phyloP scores from a whole-genome alignment of 2,113 vertebrate genomes.

The Noctilio leporinus region DNA sequence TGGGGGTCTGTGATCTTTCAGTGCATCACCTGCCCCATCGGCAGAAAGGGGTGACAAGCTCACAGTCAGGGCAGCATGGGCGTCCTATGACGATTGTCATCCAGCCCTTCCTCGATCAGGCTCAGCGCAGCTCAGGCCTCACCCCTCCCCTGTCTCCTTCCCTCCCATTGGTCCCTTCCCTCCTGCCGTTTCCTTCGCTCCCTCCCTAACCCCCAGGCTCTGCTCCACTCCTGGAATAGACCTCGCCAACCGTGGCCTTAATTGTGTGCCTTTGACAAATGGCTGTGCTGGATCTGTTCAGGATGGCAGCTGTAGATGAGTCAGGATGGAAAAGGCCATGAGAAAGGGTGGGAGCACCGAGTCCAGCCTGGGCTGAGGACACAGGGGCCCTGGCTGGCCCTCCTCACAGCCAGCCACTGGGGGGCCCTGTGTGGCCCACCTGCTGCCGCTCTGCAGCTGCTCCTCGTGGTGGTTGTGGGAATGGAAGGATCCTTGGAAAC shows the following conservation, averaged over 20 bases:
- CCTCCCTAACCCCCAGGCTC: not conserved
- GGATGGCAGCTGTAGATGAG: not conserved
- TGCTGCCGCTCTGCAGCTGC: not conserved
- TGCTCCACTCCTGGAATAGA: constrained; percentile 21
- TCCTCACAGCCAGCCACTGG: fast-evolving
- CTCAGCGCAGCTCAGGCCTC: not conserved
- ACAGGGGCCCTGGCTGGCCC: fast-evolving
- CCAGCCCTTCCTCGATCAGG: not conserved
- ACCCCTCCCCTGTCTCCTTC: not conserved
- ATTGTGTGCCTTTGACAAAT: constrained; percentile 63
- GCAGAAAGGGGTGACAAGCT: not conserved
- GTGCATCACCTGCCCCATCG: not conserved
- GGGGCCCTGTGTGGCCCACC: fast-evolving
- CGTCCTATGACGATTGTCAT: fast-evolving
- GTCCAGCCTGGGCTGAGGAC: not conserved
- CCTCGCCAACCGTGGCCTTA: constrained; percentile 47
- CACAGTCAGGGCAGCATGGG: fast-evolving
- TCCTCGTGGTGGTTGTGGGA: not conserved
- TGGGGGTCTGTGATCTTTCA: fast-evolving
- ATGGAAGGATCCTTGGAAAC: not conserved
- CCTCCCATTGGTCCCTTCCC: not conserved
- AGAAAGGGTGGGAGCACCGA: not conserved
- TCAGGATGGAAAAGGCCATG: not conserved
- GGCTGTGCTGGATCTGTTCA: constrained; percentile 42
- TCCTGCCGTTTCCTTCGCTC: not conserved